These are phyloP conservation scores for Armadillidium nasatum DNA, from an alignment of 1,140 invertebrate species.

Conservation along the genomic window DNA sequence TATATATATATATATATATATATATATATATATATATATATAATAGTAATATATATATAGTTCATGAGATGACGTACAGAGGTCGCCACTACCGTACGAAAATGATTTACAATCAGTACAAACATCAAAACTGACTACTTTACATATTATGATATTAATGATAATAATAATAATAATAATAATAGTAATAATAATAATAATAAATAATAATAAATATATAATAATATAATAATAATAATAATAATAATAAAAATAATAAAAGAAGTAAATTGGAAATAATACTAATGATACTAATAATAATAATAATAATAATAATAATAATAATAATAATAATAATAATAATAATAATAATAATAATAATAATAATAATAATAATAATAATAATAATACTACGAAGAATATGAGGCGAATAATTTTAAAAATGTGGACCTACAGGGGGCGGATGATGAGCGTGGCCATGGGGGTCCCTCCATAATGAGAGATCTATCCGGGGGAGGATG, in stretches of 20 bases:
- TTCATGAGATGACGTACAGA: too few species aligned
- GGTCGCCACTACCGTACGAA: too few species aligned
- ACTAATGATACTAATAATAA: background rate
- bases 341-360: background rate
- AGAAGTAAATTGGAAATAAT: too few species aligned
- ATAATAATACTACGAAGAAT: background rate
- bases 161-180: background rate
- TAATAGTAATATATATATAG: too few species aligned
- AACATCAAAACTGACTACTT: background rate
- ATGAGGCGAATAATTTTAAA: conserved; percentile 22
- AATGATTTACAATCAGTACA: too few species aligned
- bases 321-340: background rate
- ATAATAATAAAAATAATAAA: background rate
- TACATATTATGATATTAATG: too few species aligned
- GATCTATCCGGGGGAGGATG: conserved; percentile 75
- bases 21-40: too few species aligned
- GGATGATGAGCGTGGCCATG: conserved; percentile 17
- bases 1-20: too few species aligned
- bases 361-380: background rate
- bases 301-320: background rate
- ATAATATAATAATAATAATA: background rate
- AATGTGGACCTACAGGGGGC: conserved; percentile 31
- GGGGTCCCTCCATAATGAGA: conserved; percentile 66
- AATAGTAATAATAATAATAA: background rate
- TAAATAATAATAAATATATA: background rate